A percentile compares a stretch with the other conserved stretches of the same genome.
Conservation (phyloP, 1,140 invertebrate species). For the Archegozetes longisetosus region DNA sequence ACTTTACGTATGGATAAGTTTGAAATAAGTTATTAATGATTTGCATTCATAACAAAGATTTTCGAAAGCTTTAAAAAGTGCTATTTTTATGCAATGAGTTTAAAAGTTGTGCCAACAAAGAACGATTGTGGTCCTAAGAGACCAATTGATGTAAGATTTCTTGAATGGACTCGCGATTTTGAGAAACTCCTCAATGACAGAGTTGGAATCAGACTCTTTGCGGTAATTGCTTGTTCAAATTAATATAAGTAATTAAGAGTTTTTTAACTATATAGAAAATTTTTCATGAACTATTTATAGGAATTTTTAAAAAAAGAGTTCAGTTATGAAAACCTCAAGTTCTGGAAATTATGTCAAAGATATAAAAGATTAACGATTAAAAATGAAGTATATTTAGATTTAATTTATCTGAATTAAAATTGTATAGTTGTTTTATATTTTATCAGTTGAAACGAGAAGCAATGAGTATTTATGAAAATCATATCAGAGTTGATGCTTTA, state of each 20-base stretch:
- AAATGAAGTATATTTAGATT: not conserved
- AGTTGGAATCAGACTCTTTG: not conserved
- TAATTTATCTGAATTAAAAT: not conserved
- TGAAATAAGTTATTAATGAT: too few species aligned
- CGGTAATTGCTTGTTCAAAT: not conserved
- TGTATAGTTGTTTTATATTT: not conserved
- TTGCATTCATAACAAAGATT: too few species aligned
- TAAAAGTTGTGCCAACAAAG: too few species aligned
- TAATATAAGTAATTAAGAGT: not conserved
- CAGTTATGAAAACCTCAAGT: conserved; percentile 3
- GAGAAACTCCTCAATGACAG: not conserved
- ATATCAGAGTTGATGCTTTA: not conserved
- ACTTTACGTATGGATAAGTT: too few species aligned
- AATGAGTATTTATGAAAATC: conserved; percentile 1
- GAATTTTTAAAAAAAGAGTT: conserved; percentile 8
- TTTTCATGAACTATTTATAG: not conserved
- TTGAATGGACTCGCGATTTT: not conserved
- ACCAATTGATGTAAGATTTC: not conserved
- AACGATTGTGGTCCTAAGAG: not conserved
- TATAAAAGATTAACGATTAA: conserved; percentile 1
- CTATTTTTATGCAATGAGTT: too few species aligned
- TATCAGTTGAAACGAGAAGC: not conserved
- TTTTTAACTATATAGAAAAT: not conserved
- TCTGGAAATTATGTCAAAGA: conserved; percentile 5
- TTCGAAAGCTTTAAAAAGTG: too few species aligned